These are phyloP conservation scores for Aporophyla nigra DNA, from an alignment of 2,888 invertebrate genomes.

Conservation along the genomic window DNA sequence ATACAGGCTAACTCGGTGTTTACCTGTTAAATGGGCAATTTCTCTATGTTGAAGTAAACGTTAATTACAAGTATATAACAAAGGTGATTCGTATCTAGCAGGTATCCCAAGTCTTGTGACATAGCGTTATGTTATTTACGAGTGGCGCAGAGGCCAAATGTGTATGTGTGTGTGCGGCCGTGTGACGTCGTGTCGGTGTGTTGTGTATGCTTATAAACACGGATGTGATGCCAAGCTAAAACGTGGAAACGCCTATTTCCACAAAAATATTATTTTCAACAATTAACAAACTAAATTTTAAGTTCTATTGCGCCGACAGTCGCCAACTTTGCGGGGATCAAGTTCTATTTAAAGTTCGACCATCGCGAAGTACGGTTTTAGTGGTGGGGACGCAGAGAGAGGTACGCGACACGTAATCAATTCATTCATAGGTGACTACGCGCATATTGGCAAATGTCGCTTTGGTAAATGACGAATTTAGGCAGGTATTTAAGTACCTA, in stretches of 20 bases:
- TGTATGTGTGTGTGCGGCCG: constrained; percentile 79
- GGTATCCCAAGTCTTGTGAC: constrained; percentile 72
- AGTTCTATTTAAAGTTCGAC: constrained; percentile 84
- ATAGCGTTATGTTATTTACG: constrained; percentile 73
- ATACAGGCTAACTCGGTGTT: constrained; percentile 1
- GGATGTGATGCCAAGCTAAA: constrained; percentile 77
- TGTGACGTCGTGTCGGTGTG: constrained; percentile 86
- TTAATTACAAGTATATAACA: constrained; percentile 54
- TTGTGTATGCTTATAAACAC: constrained; percentile 82
- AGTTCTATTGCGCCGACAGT: constrained; percentile 52
- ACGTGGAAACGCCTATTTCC: constrained; percentile 71
- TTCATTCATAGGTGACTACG: constrained; percentile 73
- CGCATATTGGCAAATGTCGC: constrained; percentile 35
- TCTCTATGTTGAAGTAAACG: constrained; percentile 22
- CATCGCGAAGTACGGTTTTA: constrained; percentile 85
- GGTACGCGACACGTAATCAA: constrained; percentile 65
- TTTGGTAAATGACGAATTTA: constrained; percentile 29
- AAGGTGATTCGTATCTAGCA: constrained; percentile 61
- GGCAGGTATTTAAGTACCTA: background rate
- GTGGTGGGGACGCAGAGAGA: constrained; percentile 67
- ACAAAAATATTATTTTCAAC: constrained; percentile 58
- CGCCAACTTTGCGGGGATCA: constrained; percentile 78
- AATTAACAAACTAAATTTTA: constrained; percentile 38
- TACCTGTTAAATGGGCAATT: constrained; percentile 23
- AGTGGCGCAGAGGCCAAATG: constrained; percentile 83